These are phyloP conservation scores for Engraulis encrasicolus DNA, from an alignment of 2,113 vertebrate species.

Conservation along the genomic window DNA sequence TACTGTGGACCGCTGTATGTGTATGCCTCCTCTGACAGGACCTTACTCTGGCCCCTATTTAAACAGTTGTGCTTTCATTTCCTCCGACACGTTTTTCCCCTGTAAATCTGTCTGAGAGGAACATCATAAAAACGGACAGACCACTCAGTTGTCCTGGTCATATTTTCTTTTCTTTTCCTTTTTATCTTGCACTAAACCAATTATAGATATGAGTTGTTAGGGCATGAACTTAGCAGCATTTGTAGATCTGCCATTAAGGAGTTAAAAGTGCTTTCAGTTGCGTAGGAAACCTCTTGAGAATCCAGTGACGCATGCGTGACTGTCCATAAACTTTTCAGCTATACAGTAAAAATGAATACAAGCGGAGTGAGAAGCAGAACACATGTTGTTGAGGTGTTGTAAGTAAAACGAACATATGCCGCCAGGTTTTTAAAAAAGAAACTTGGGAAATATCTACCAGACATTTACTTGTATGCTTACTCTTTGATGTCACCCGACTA, in stretches of 20 bases:
- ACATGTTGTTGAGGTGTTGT: no score
- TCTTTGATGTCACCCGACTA: neutral
- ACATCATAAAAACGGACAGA: conserved; percentile 6
- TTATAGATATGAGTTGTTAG: neutral
- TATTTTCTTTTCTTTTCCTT: neutral
- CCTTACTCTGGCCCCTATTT: neutral
- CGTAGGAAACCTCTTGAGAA: neutral
- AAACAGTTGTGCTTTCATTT: neutral
- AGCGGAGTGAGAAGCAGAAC: neutral
- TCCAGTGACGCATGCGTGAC: neutral
- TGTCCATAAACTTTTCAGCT: neutral
- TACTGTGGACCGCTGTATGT: neutral
- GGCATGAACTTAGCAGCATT: neutral
- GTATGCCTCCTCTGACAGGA: neutral
- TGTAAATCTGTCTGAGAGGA: conserved; percentile 4
- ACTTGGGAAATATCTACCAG: no score
- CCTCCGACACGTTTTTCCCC: neutral
- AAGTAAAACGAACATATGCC: no score
- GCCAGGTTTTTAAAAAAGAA: no score
- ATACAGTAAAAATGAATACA: neutral
- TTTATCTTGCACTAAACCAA: no score
- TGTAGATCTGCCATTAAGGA: neutral
- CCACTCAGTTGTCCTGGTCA: neutral
- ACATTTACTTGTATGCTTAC: neutral
- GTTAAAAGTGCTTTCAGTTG: neutral